phyloP scores from a whole-genome alignment of 2,888 invertebrate species.

The Hydrotaea cyrtoneurina region DNA sequence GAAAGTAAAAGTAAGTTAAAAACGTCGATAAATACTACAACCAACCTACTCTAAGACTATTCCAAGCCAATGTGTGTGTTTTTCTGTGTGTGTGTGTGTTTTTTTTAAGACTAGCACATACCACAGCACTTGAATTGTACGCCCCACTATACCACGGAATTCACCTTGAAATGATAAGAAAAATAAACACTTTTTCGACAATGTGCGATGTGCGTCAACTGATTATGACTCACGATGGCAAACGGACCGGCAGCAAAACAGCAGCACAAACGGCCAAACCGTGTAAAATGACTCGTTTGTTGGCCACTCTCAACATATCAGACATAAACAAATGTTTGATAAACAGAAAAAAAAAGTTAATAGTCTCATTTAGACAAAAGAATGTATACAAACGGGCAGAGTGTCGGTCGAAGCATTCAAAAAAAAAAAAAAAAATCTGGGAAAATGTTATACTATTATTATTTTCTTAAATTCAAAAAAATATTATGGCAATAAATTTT shows the following conservation, averaged over 20 bases:
- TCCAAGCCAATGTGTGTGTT: background rate
- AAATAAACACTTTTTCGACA: conserved; percentile 15
- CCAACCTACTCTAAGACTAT: too few species aligned
- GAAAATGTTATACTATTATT: too few species aligned
- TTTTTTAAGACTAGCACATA: background rate
- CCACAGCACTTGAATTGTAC: background rate
- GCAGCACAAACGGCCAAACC: background rate
- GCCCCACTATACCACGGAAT: conserved; percentile 33
- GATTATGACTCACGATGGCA: conserved; percentile 46
- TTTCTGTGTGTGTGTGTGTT: too few species aligned
- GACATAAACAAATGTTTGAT: conserved; percentile 23
- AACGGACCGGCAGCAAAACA: background rate
- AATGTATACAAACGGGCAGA: too few species aligned
- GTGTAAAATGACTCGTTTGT: background rate
- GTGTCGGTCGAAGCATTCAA: too few species aligned
- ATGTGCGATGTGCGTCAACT: conserved; percentile 32
- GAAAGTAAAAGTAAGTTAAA: too few species aligned
- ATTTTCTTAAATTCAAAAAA: conserved; percentile 32
- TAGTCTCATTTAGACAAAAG: background rate
- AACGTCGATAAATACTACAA: too few species aligned
- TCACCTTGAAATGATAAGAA: conserved; percentile 63
- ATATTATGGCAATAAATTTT: conserved; percentile 45
- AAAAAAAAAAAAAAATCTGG: too few species aligned
- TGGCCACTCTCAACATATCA: background rate
- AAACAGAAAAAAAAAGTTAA: background rate